Evolutionary conservation across 2,797 vertebrate species (phyloP).

Genomic region (Mus spretus): DNA sequence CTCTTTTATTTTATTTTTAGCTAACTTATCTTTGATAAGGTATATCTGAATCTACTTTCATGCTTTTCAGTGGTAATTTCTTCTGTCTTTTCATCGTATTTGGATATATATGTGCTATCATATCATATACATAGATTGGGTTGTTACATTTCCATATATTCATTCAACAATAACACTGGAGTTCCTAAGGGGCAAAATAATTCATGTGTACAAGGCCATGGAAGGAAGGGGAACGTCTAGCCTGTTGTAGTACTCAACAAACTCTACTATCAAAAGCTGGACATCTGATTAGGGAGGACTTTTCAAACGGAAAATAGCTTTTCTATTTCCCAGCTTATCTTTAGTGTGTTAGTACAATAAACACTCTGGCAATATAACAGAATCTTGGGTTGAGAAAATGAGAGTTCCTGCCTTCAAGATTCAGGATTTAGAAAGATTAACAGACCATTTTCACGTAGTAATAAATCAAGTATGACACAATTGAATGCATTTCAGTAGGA

Average conservation of each 20-base stretch:
- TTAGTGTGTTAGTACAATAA: not conserved
- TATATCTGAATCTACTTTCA: not conserved
- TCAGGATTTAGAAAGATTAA: too few species aligned
- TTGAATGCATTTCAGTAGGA: too few species aligned
- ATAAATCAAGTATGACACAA: too few species aligned
- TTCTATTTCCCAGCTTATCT: not conserved
- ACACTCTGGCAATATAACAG: too few species aligned
- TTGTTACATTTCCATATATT: not conserved
- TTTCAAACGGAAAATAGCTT: slow-evolving; percentile 15
- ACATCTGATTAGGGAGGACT: not conserved
- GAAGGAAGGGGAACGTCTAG: not conserved
- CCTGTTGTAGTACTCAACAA: not conserved
- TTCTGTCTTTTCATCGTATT: not conserved
- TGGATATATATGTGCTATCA: too few species aligned
- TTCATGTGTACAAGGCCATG: not conserved
- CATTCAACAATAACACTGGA: not conserved
- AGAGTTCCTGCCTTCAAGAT: too few species aligned
- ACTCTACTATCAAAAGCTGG: not conserved
- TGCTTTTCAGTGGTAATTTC: not conserved
- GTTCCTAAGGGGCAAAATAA: not conserved
- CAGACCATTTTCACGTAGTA: too few species aligned
- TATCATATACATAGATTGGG: too few species aligned
- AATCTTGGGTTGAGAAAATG: too few species aligned
- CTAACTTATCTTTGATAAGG: not conserved
- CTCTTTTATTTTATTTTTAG: not conserved